Percentiles rank a stretch among this genome's conserved stretches.
phyloP scores from a whole-genome alignment of 2,888 invertebrate species.

The Phytoseiulus persimilis region DNA sequence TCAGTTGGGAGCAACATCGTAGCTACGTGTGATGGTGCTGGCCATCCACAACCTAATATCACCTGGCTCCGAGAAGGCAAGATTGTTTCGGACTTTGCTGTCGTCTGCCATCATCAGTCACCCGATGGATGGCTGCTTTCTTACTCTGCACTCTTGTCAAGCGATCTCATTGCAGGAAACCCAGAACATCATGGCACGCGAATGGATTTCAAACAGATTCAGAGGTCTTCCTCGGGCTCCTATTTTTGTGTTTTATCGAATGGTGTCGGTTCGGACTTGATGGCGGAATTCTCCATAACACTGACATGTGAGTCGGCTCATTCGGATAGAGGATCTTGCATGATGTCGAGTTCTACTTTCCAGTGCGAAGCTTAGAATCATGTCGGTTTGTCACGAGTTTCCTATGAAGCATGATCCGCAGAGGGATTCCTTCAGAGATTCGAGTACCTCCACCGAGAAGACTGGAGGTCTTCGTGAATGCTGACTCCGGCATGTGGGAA shows the following conservation, averaged over 20 bases:
- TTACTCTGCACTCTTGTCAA: no score
- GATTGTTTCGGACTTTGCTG: background rate
- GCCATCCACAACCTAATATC: background rate
- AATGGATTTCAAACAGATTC: background rate
- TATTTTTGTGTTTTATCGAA: background rate
- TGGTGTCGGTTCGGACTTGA: background rate
- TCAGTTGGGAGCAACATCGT: background rate
- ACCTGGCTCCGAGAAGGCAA: background rate
- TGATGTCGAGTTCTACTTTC: no score
- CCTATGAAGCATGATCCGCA: no score
- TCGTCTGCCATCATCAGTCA: no score
- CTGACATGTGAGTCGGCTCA: background rate
- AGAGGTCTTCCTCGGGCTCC: background rate
- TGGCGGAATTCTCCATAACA: background rate
- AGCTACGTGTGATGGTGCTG: background rate
- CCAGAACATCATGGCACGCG: background rate
- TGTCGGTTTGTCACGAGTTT: no score
- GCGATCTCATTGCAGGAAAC: background rate
- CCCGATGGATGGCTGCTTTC: no score
- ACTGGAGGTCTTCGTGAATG: no score
- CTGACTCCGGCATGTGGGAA: no score
- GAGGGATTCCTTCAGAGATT: no score
- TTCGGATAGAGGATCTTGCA: no score
- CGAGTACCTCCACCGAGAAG: no score
- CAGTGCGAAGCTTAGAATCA: no score